A percentile compares a stretch with the other conserved stretches of the same genome.
Conservation (phyloP, 23 tunicate genomes). For the Styela plicata region DNA sequence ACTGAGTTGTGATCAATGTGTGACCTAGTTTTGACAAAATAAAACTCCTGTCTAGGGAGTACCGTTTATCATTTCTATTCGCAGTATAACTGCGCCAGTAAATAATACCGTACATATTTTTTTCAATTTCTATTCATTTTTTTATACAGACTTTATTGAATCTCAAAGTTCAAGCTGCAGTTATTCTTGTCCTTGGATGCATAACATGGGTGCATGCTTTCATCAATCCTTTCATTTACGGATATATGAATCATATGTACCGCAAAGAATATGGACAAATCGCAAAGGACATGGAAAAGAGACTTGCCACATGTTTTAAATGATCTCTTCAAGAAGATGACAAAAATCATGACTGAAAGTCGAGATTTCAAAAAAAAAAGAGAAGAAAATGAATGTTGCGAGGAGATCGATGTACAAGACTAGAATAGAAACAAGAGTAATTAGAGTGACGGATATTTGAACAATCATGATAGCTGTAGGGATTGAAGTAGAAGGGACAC, state of each 20-base stretch:
- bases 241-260: conserved; percentile 77
- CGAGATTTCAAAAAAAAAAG: not conserved
- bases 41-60: too few relatives aligned
- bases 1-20: too few relatives aligned
- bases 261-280: conserved; percentile 70
- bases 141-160: conserved; percentile 36
- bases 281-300: conserved; percentile 23
- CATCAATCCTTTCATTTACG: conserved; percentile 87
- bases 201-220: conserved; percentile 89
- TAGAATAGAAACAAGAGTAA: not conserved
- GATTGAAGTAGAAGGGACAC: too few relatives aligned
- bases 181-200: conserved; percentile 35
- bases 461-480: too few relatives aligned
- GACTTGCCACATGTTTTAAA: conserved; percentile 18
- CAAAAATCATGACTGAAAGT: not conserved
- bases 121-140: not conserved
- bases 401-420: not conserved
- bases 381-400: not conserved
- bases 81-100: too few relatives aligned
- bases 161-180: conserved; percentile 40
- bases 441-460: not conserved
- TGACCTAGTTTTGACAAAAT: too few relatives aligned
- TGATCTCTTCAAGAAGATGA: not conserved
- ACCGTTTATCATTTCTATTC: too few relatives aligned
- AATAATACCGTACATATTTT: too few relatives aligned